A percentile compares a stretch with the other conserved stretches of the same genome.
phyloP scores from a whole-genome alignment of 1,140 invertebrate genomes.

The Mylabris phalerata region DNA sequence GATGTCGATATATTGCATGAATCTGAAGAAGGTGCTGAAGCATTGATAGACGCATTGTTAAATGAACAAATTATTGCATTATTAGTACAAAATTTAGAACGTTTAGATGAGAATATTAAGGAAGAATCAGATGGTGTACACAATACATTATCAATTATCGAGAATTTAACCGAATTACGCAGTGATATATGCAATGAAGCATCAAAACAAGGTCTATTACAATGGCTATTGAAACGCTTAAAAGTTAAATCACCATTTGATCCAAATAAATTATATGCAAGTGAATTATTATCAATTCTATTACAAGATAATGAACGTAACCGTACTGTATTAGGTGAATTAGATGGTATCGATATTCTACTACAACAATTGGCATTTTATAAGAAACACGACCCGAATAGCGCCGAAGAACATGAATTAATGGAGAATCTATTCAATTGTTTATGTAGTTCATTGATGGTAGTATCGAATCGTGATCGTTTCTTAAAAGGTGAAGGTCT shows the following conservation, averaged over 20 bases:
- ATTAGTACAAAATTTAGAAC: slow-evolving; percentile 86
- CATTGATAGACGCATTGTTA: slow-evolving; percentile 69
- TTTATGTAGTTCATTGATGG: slow-evolving; percentile 89
- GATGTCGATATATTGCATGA: slow-evolving; percentile 95
- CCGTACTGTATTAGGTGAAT: slow-evolving; percentile 73
- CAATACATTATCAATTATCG: slow-evolving; percentile 78
- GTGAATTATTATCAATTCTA: slow-evolving; percentile 93
- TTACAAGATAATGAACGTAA: slow-evolving; percentile 85
- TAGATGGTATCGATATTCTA: slow-evolving; percentile 94
- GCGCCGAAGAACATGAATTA: slow-evolving; percentile 90
- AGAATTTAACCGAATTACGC: slow-evolving; percentile 88
- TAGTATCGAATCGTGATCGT: slow-evolving; percentile 76
- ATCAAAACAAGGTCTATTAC: slow-evolving; percentile 81
- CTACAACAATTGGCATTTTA: slow-evolving; percentile 92
- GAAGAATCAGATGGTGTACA: slow-evolving; percentile 96
- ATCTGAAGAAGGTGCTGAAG: slow-evolving; percentile 72
- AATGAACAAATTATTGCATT: slow-evolving; percentile 88
- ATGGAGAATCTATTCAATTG: slow-evolving; percentile 99
- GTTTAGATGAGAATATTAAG: slow-evolving; percentile 88
- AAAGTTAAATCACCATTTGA: slow-evolving; percentile 84
- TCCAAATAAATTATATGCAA: slow-evolving; percentile 92
- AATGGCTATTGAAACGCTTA: slow-evolving; percentile 87
- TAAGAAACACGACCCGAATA: slow-evolving; percentile 88
- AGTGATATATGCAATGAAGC: slow-evolving; percentile 78
- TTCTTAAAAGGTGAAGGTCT: slow-evolving; percentile 93